Conservation (phyloP, 2,113 vertebrate species). For the Serilophus lunatus region DNA sequence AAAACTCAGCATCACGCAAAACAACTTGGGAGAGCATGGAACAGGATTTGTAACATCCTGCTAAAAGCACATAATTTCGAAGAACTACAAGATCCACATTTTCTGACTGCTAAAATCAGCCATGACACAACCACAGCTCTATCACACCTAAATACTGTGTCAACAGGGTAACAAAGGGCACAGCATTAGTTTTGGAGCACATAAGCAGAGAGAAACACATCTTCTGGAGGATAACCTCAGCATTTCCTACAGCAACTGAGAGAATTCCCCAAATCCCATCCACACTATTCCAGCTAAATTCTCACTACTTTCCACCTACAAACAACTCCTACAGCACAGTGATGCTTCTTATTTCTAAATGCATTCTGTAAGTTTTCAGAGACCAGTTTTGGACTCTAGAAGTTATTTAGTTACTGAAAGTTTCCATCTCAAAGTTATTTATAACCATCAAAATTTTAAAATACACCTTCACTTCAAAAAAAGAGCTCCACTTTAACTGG, state of each 20-base stretch:
- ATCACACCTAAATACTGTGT: background rate
- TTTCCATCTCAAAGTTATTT: background rate
- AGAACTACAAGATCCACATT: background rate
- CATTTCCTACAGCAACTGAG: background rate
- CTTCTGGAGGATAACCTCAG: background rate
- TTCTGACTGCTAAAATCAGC: background rate
- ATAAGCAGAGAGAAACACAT: background rate
- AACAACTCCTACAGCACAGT: background rate
- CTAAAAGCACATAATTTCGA: background rate
- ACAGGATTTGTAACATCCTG: background rate
- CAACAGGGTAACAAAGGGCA: accelerated
- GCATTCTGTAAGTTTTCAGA: background rate
- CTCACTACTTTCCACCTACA: background rate
- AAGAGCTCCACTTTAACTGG: background rate
- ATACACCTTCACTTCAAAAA: background rate
- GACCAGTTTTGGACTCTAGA: background rate
- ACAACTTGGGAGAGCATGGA: background rate
- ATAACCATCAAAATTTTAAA: background rate
- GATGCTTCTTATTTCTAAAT: background rate
- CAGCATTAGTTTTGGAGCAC: background rate
- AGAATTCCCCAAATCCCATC: background rate
- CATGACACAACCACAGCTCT: background rate
- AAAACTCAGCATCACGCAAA: background rate
- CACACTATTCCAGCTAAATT: background rate
- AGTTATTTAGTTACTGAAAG: background rate